phyloP scores from a whole-genome alignment of 2,888 invertebrate genomes.

The Meteorus cinctellus region DNA sequence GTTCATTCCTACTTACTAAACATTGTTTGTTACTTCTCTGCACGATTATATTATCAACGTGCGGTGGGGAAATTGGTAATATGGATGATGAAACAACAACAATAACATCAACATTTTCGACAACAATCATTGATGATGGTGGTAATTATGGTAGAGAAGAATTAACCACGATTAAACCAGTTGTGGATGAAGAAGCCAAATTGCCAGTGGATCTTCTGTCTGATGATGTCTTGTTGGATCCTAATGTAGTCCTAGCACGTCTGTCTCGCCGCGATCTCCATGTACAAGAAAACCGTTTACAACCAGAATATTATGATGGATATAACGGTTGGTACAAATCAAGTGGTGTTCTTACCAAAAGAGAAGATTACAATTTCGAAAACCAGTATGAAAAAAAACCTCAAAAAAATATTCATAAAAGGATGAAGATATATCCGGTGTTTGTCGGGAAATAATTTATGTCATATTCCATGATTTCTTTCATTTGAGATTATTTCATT shows the following conservation, averaged over 20 bases:
- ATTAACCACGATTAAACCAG: constrained; percentile 6
- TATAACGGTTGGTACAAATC: constrained; percentile 25
- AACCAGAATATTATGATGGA: constrained; percentile 26
- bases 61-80: constrained; percentile 1
- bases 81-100: constrained; percentile 7
- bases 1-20: not conserved
- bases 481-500: not conserved
- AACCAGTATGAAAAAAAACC: constrained; percentile 18
- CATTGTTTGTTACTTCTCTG: constrained; percentile 1
- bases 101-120: constrained; percentile 17
- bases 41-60: not conserved
- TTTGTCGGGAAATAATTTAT: constrained; percentile 60
- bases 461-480: not conserved
- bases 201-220: constrained; percentile 54
- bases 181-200: constrained; percentile 37
- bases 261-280: constrained; percentile 49
- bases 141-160: constrained; percentile 6
- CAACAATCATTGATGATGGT: not conserved
- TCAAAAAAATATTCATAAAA: constrained; percentile 24
- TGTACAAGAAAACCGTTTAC: not conserved
- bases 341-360: constrained; percentile 14
- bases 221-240: constrained; percentile 55
- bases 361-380: not conserved
- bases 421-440: constrained; percentile 56
- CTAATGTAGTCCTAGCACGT: constrained; percentile 55